Evolutionary conservation across 1,140 invertebrate species (phyloP), one percentile per base, ranked within the genome.

Genomic region (Lasaia peninsularis): DNA sequence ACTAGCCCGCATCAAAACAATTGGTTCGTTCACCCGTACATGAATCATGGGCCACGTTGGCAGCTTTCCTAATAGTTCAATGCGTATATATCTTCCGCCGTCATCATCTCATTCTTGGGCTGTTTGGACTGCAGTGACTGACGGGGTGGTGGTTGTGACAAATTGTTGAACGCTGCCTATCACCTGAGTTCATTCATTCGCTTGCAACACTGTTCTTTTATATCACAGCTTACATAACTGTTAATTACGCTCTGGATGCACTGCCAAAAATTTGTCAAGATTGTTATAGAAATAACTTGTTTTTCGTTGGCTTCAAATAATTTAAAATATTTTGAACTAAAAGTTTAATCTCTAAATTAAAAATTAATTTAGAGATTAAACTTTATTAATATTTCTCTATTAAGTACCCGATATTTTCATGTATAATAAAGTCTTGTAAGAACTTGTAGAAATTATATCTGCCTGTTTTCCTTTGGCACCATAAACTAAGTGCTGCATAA

Each of bases 51-150:
- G 59, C 65, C 57, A 55, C 68, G 69, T 87, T 87, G 84, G 84
- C 84, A 85, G 65, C 66, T 67, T 71, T 75, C 84, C 84, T 87
- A 87, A 87, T 87, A 78, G 78, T 73, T 71, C 59, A 56, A 62
- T 70, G 76, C 78, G 78, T 83, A 76, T 48, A 48, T 77, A 82
- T 86, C 79, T 76, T 71, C 57, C 61, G 73, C 73, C 79, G 81
- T 87, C 82, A 84, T 77, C 84, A 78, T 65, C 56, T 71, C 81
- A 85, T 87, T 85, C 81, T 73, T 80, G 68, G 65, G 72, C 70
- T 77, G 78, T 78, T 77, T 72, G 69, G 66, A 73, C 72, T 68
- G 60, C 66, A 75, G 65, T 74, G 78, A 83, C 75, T 83, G 81
- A 80, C 80, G 68, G 74, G 75, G 73, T 73, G 73, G 76, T 71